A percentile compares a stretch with the other conserved stretches of the same genome.
Evolutionary conservation across 2,113 vertebrate genomes (phyloP).

Genomic region (Hymenochirus boettgeri): DNA sequence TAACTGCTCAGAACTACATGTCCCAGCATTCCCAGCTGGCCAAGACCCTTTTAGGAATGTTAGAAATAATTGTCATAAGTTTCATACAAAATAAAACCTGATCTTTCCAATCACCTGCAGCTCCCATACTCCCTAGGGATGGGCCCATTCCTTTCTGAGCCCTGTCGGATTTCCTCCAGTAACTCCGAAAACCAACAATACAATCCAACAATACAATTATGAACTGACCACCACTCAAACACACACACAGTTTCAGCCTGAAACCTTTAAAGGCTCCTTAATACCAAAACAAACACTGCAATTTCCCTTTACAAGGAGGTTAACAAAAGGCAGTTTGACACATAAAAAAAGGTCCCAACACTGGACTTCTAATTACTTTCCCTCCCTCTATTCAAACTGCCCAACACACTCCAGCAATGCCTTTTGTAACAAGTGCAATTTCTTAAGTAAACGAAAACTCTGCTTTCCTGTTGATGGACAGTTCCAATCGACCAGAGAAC

Average conservation of each 20-base stretch:
- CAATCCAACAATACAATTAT: neutral
- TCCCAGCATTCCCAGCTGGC: too few species aligned
- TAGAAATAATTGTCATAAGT: too few species aligned
- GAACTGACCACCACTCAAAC: neutral
- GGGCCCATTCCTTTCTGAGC: too few species aligned
- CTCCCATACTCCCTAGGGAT: too few species aligned
- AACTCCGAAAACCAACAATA: too few species aligned
- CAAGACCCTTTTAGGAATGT: too few species aligned
- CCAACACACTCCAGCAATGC: conserved; percentile 80
- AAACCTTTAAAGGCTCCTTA: conserved; percentile 83
- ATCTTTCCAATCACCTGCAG: too few species aligned
- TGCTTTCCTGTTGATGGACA: conserved; percentile 74
- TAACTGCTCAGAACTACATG: too few species aligned
- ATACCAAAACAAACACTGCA: conserved; percentile 91
- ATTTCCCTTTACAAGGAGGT: conserved; percentile 85
- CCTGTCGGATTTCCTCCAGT: too few species aligned
- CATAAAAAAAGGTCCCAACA: conserved; percentile 91
- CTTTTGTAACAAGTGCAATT: conserved; percentile 81
- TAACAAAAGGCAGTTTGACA: conserved; percentile 93
- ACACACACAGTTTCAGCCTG: conserved; percentile 63
- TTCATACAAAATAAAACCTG: too few species aligned
- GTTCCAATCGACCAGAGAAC: conserved; percentile 53
- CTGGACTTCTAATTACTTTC: conserved; percentile 92
- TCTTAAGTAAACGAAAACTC: conserved; percentile 80
- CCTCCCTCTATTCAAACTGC: conserved; percentile 87